A percentile compares a stretch with the other conserved stretches of the same genome.
Evolutionary conservation across 2,113 vertebrate genomes (phyloP).

Genomic region (Cyanoliseus patagonus): DNA sequence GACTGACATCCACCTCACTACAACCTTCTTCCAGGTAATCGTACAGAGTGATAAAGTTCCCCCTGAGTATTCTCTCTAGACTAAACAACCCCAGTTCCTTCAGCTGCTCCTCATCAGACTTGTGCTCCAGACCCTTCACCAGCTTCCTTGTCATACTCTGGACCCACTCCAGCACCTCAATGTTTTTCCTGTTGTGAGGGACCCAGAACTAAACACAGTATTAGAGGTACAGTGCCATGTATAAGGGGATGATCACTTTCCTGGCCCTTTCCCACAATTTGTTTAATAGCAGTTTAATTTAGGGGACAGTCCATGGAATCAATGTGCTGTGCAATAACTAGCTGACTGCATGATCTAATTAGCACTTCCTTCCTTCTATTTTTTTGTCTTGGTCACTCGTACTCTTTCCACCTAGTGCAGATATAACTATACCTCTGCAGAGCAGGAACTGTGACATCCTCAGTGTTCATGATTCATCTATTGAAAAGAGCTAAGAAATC

Average conservation of each 20-base stretch:
- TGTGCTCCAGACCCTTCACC: background rate
- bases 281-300: background rate
- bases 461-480: background rate
- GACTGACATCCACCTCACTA: background rate
- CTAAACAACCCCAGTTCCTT: background rate
- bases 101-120: background rate
- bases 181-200: background rate
- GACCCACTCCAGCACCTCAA: background rate
- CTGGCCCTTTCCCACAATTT: background rate
- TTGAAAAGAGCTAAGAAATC: background rate
- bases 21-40: background rate
- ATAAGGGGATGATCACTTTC: background rate
- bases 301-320: background rate
- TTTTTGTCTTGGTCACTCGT: background rate
- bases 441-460: background rate
- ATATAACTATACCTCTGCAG: background rate
- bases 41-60: background rate
- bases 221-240: background rate
- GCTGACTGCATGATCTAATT: background rate
- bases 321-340: background rate
- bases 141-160: background rate
- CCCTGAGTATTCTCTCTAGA: background rate
- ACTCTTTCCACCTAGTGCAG: background rate
- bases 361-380: background rate
- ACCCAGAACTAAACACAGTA: background rate